Evolutionary conservation across 2,113 vertebrate species (phyloP), one percentile per base, ranked within the genome.

Genomic region (Thunnus maccoyii): DNA sequence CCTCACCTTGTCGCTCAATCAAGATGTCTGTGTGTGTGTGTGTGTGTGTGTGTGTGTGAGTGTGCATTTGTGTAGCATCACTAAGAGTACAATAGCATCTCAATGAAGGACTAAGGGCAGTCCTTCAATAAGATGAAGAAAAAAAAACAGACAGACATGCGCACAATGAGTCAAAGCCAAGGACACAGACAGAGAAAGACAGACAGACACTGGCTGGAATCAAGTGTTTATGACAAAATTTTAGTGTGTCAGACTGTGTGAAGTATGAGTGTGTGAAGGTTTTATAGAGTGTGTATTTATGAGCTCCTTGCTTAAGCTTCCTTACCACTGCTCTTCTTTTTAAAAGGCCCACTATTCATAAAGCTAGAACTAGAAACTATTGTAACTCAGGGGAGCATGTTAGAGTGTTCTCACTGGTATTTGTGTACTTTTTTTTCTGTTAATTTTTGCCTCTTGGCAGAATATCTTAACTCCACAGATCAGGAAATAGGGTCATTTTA

Each of bases 401-500:
- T 47, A 68, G 18, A 18, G 44, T 44, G 30, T 15, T 51, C 2
- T 57, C 44, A 6, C 18, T 22, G 12, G 16, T 30, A n/a, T 55
- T 36, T 36, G 20, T 51, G 30, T 30, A 22, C 13, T 5, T 7
- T 41, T 22, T 30, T n/a, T 9, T n/a, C 25, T 80, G 13, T 36
- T 46, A 44, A 36, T 11, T 14, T 36, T 4, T 60, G 27, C 32
- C 9, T 76, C 32, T 72, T 75, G 36, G 51, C 52, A 51, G 30
- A 58, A 47, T 57, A 68, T 74, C 64, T 62, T 51, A 8, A 76
- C 52, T 18, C 25, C 47, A 51, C 14, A 72, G 65, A 75, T 20
- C 22, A 66, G 67, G 57, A 82, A 88, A 86, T 55, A 46, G 63
- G 78, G 72, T 80, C 61, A 72, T 80, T 84, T 80, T 30, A 72